phyloP scores from a whole-genome alignment of 2,113 vertebrate genomes.

The Labrus mixtus region DNA sequence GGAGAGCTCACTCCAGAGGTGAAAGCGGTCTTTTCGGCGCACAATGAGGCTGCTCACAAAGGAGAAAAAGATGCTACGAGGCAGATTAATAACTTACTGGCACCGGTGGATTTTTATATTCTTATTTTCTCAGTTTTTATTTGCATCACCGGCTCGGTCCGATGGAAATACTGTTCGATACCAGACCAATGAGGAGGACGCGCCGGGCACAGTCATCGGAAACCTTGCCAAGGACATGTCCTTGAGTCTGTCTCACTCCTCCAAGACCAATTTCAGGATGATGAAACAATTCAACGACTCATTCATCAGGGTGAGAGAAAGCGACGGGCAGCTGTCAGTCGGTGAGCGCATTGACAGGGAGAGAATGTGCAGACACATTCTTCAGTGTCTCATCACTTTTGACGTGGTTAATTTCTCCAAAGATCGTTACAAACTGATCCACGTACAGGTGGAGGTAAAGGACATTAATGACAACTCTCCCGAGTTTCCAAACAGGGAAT shows the following conservation, averaged over 20 bases:
- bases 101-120: constrained; percentile 76
- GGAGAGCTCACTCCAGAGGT: constrained; percentile 66
- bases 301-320: constrained; percentile 91
- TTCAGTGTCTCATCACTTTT: constrained; percentile 91
- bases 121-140: constrained; percentile 65
- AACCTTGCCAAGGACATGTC: constrained; percentile 94
- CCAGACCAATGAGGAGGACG: constrained; percentile 91
- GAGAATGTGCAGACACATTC: constrained; percentile 88
- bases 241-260: constrained; percentile 85
- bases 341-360: constrained; percentile 94
- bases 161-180: constrained; percentile 92
- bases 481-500: constrained; percentile 88
- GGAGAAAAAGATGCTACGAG: constrained; percentile 61
- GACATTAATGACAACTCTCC: constrained; percentile 96
- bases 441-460: constrained; percentile 95
- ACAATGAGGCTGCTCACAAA: constrained; percentile 59
- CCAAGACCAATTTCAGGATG: constrained; percentile 91
- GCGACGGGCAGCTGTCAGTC: constrained; percentile 91
- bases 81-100: constrained; percentile 74
- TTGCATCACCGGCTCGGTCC: constrained; percentile 65
- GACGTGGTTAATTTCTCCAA: constrained; percentile 94
- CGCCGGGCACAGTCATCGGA: constrained; percentile 92
- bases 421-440: constrained; percentile 93
- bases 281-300: constrained; percentile 96
- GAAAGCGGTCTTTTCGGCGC: constrained; percentile 49